Conservation (phyloP, 2,888 invertebrate genomes). For the Lottia scabra region DNA sequence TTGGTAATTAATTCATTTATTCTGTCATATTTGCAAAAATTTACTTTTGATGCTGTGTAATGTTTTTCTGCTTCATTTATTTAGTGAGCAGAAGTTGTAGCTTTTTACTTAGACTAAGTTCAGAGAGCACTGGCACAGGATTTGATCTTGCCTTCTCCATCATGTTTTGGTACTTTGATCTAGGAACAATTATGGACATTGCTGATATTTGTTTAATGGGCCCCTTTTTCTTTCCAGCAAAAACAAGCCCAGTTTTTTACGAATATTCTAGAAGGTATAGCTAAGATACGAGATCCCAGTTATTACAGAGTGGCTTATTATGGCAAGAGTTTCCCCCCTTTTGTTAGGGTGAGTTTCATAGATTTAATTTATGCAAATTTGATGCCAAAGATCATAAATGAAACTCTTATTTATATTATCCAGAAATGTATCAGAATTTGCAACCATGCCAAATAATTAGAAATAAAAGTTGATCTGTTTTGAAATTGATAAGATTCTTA, state of each 20-base stretch:
- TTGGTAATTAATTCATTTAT: slow-evolving; percentile 69
- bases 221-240: slow-evolving; percentile 69
- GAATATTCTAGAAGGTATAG: slow-evolving; percentile 80
- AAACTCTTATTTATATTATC: too few species aligned
- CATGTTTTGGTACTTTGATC: neutral
- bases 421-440: too few species aligned
- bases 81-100: too few species aligned
- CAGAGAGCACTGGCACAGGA: too few species aligned
- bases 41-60: neutral
- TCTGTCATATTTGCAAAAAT: too few species aligned
- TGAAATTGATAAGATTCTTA: neutral
- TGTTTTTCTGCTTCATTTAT: too few species aligned
- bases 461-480: neutral
- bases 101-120: too few species aligned
- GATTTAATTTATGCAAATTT: neutral
- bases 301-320: slow-evolving; percentile 97
- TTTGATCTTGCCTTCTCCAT: too few species aligned
- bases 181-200: neutral
- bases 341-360: slow-evolving; percentile 82
- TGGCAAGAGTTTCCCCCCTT: slow-evolving; percentile 92
- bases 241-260: slow-evolving; percentile 91
- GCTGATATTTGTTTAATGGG: neutral
- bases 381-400: too few species aligned
- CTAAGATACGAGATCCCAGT: slow-evolving; percentile 87
- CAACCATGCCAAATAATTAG: neutral